Conservation (phyloP, 1,140 invertebrate species). For the Heterodera schachtii region DNA sequence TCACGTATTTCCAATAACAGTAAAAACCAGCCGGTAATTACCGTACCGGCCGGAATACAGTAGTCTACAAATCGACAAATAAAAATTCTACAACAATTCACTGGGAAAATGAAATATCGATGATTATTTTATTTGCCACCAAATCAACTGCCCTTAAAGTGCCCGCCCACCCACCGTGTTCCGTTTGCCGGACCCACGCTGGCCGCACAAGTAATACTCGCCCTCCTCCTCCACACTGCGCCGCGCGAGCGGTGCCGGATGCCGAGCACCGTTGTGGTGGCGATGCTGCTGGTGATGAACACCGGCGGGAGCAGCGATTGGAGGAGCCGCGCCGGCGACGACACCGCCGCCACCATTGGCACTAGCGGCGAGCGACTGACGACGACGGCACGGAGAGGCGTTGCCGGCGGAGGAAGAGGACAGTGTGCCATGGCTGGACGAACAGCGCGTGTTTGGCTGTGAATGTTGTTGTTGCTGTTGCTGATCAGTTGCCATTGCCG, state of each 20-base stretch:
- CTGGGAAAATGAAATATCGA: too few species aligned
- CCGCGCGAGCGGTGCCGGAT: constrained; percentile 17
- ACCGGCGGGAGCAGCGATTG: neutral
- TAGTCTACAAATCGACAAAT: too few species aligned
- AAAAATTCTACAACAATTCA: too few species aligned
- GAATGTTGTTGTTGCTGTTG: neutral
- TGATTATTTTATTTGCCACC: neutral
- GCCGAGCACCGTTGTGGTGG: neutral
- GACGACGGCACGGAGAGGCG: neutral
- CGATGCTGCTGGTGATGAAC: constrained; percentile 1
- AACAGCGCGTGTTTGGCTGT: constrained; percentile 10
- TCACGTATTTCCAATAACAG: too few species aligned
- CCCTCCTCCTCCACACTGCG: constrained; percentile 54
- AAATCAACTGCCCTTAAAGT: neutral
- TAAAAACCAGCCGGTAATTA: too few species aligned
- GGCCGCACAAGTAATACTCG: constrained; percentile 49
- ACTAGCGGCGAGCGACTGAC: too few species aligned
- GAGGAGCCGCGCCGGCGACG: too few species aligned
- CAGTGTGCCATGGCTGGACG: constrained; percentile 21
- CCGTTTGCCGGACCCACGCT: constrained; percentile 48
- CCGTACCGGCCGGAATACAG: too few species aligned
- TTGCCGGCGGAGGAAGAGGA: constrained; percentile 14
- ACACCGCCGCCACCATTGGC: too few species aligned
- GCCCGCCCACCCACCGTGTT: constrained; percentile 50
- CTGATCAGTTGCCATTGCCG: neutral